Evolutionary conservation across 2,888 invertebrate species (phyloP), one percentile per base, ranked within the genome.

Genomic region (Lapara coniferarum): DNA sequence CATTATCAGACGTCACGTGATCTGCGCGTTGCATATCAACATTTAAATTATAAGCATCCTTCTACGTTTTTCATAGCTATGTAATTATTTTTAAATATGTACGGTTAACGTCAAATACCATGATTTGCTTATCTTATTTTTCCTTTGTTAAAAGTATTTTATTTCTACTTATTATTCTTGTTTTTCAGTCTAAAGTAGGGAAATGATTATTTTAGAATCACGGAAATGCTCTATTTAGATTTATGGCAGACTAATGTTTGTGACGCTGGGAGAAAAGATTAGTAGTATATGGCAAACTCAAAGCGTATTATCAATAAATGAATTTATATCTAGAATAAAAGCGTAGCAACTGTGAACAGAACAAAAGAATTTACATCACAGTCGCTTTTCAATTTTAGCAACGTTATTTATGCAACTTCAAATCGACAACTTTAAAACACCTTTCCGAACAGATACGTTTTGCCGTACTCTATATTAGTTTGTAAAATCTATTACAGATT

Each of bases 1-100:
- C 81, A 83, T 80, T 84, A 87, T 85, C 85, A 80, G 74, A 78
- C 80, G 84, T 85, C 87, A 89, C 85, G 85, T 88, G 86, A 85
- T 84, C 81, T 71, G 75, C 74, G 75, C 78, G 75, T 77, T 77
- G 76, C 75, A 78, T 80, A 81, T 81, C 77, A 80, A 66, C 66
- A 59, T 59, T 59, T 46, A 80, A 66, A 30, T 46, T 49, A 49
- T 49, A 49, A 46, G n/a, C 46, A 63, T 63, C 44, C 46, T 49
- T 19, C 63, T 49, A 49, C 46, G 12, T 5, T 16, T 67, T 44
- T 44, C 53, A 16, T 16, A 19, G 49, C 46, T 16, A 16, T 63
- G 6, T 63, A 12, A 53, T 66, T 25, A 49, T 2, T 63, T 25
- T 63, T 46, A 16, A 19, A 19, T 37, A 7, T 63, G 2, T 19